Evolutionary conservation across 2,797 vertebrate species (phyloP).

Genomic region (Chelon labrosus): DNA sequence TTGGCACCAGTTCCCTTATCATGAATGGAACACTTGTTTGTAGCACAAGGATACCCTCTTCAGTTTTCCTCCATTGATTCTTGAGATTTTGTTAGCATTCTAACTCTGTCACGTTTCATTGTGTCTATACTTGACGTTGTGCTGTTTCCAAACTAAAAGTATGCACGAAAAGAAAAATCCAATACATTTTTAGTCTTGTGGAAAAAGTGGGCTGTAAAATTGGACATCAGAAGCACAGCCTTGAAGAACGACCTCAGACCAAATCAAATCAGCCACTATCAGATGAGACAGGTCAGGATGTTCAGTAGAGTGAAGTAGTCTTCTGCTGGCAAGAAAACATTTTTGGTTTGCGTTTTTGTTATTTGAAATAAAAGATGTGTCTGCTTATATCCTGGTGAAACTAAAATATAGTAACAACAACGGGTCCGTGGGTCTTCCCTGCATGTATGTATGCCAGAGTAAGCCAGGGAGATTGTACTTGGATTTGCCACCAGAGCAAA

Average conservation of each 20-base stretch:
- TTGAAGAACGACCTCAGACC: not conserved
- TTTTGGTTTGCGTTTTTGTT: not conserved
- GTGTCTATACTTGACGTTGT: not conserved
- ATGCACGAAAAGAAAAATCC: not conserved
- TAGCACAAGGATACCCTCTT: not conserved
- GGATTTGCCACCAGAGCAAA: not conserved
- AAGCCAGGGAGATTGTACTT: not conserved
- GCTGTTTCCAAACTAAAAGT: not conserved
- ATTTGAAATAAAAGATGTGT: too few species aligned
- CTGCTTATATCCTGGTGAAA: too few species aligned
- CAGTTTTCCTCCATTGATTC: not conserved
- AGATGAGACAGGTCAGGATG: constrained; percentile 6
- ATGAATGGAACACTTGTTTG: constrained; percentile 29
- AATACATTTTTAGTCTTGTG: not conserved
- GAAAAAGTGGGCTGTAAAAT: constrained; percentile 3
- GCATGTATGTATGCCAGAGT: not conserved
- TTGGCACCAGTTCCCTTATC: constrained; percentile 16
- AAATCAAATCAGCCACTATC: constrained; percentile 19
- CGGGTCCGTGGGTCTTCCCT: not conserved
- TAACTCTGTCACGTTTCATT: not conserved
- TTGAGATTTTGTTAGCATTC: not conserved
- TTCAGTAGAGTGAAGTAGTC: constrained; percentile 1
- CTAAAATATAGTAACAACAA: not conserved
- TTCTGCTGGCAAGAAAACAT: constrained; percentile 6
- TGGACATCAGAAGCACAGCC: not conserved